Percentiles rank a stretch among this genome's conserved stretches.
phyloP scores from a whole-genome alignment of 1,140 invertebrate genomes.

The Globodera rostochiensis region DNA sequence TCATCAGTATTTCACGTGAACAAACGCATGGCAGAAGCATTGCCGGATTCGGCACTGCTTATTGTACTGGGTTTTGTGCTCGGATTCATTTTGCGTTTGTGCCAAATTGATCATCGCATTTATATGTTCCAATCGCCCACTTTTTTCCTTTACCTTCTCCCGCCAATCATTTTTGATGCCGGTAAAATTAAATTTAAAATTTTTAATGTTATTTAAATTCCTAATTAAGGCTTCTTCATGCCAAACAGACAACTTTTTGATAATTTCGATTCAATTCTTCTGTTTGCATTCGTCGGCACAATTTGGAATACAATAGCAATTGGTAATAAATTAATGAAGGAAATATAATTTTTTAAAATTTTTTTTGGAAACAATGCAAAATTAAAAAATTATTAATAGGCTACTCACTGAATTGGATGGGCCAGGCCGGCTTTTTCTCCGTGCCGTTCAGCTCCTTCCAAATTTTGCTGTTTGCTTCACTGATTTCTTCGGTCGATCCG shows the following conservation, averaged over 20 bases:
- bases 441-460: constrained; percentile 74
- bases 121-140: constrained; percentile 46
- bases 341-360: no score
- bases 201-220: background rate
- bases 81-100: constrained; percentile 29
- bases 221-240: constrained; percentile 84
- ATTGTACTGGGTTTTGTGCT: constrained; percentile 54
- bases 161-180: constrained; percentile 67
- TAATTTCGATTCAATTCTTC: constrained; percentile 88
- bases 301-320: constrained; percentile 61
- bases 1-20: constrained; percentile 58
- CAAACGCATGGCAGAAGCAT: constrained; percentile 50
- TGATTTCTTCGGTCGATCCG: constrained; percentile 96
- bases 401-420: constrained; percentile 31
- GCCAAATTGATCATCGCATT: constrained; percentile 14
- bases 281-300: constrained; percentile 85
- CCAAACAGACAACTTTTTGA: constrained; percentile 92
- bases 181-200: constrained; percentile 74
- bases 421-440: constrained; percentile 41
- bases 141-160: constrained; percentile 64
- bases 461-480: constrained; percentile 86
- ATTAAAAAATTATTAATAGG: constrained; percentile 18
- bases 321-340: constrained; percentile 16
- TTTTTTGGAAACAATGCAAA: no score
- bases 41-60: constrained; percentile 56